Conservation (phyloP, 1,140 invertebrate genomes). For the Ditylenchus dipsaci region DNA sequence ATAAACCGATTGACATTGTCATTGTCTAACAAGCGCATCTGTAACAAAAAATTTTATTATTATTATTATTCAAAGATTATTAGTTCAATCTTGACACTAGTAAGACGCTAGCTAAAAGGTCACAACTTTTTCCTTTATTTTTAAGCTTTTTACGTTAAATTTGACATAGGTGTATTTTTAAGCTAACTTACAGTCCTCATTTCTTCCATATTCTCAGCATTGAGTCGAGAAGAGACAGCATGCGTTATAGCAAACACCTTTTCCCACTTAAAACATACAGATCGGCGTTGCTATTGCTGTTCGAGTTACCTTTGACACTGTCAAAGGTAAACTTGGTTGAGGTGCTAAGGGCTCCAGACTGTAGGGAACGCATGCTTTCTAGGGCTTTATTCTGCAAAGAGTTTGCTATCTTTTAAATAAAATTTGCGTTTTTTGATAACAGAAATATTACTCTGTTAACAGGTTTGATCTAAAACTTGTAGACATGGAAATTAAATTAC, state of each 20-base stretch:
- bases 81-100: too few relatives aligned
- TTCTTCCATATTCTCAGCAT: constrained; percentile 23
- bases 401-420: too few relatives aligned
- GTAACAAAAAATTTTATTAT: constrained; percentile 14
- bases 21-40: constrained; percentile 29
- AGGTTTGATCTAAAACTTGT: too few relatives aligned
- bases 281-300: constrained; percentile 6
- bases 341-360: constrained; percentile 11
- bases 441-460: too few relatives aligned
- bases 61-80: too few relatives aligned
- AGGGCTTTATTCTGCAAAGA: constrained; percentile 2
- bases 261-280: constrained; percentile 30
- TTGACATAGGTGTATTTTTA: too few relatives aligned
- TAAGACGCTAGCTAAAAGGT: too few relatives aligned
- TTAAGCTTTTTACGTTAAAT: too few relatives aligned
- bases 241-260: constrained; percentile 38
- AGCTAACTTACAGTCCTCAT: constrained; percentile 24
- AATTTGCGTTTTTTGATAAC: too few relatives aligned
- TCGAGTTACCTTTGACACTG: constrained; percentile 21
- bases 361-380: background rate
- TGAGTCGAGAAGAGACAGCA: constrained; percentile 23
- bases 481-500: too few relatives aligned
- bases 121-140: background rate
- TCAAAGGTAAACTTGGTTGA: constrained; percentile 41
- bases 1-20: constrained; percentile 33